phyloP scores from a whole-genome alignment of 2,113 vertebrate genomes.

The Bombycilla garrulus region DNA sequence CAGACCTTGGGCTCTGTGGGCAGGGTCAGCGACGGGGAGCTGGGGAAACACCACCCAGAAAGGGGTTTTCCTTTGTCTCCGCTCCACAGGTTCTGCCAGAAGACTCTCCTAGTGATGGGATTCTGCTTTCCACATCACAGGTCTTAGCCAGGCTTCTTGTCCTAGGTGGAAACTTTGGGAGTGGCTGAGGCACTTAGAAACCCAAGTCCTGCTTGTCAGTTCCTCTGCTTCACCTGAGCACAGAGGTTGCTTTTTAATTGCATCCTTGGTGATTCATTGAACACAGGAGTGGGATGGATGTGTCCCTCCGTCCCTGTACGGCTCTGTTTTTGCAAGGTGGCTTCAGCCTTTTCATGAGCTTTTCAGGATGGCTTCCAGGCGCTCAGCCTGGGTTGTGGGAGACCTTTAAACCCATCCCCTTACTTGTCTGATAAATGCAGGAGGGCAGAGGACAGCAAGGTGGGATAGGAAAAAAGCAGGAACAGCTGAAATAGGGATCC shows the following conservation, averaged over 20 bases:
- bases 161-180: not conserved
- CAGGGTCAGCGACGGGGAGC: not conserved
- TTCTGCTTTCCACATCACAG: not conserved
- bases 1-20: not conserved
- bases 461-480: not conserved
- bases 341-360: not conserved
- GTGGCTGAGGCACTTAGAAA: not conserved
- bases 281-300: not conserved
- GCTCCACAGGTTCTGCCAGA: fast-evolving
- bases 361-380: not conserved
- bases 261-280: not conserved
- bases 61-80: not conserved
- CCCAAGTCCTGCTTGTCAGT: not conserved
- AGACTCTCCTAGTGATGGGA: not conserved
- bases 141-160: fast-evolving
- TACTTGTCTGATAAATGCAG: not conserved
- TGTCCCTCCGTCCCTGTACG: not conserved
- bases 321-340: not conserved
- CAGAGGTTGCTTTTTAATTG: not conserved
- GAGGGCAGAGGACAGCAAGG: not conserved
- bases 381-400: not conserved
- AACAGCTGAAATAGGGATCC: not conserved
- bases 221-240: not conserved
- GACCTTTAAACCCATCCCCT: not conserved
- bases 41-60: not conserved